phyloP scores from a whole-genome alignment of 2,888 invertebrate species.

The Mechanitis messenoides region DNA sequence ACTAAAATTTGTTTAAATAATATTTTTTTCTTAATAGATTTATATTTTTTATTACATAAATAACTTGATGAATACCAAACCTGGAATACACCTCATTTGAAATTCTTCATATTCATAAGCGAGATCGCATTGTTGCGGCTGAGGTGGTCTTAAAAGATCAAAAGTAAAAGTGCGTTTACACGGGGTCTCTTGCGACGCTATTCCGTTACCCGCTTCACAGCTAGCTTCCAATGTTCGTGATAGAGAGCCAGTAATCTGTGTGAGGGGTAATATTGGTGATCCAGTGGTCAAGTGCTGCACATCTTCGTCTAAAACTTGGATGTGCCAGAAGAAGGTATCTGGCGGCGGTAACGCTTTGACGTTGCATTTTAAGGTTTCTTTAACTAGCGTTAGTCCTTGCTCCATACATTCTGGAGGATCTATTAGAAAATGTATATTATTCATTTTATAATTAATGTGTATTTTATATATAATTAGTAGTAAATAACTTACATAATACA shows the following conservation, averaged over 20 bases:
- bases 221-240: constrained; percentile 51
- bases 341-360: constrained; percentile 56
- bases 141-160: constrained; percentile 59
- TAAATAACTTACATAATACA: constrained; percentile 55
- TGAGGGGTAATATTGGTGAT: constrained; percentile 53
- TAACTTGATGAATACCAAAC: constrained; percentile 34
- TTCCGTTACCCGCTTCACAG: constrained; percentile 64
- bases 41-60: background rate
- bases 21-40: background rate
- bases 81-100: constrained; percentile 68
- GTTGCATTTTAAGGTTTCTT: constrained; percentile 59
- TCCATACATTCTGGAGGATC: constrained; percentile 65
- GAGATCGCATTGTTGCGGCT: constrained; percentile 62
- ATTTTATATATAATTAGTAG: background rate
- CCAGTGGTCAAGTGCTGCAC: constrained; percentile 63
- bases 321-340: constrained; percentile 66
- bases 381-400: constrained; percentile 53
- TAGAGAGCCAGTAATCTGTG: constrained; percentile 59
- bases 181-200: constrained; percentile 58
- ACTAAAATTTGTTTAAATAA: constrained; percentile 39
- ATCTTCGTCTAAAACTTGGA: constrained; percentile 56
- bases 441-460: background rate
- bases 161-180: constrained; percentile 57
- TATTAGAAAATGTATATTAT: constrained; percentile 23
- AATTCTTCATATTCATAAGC: constrained; percentile 64